These are phyloP conservation scores for Oscheius onirici DNA, from an alignment of 2,888 invertebrate species.

Conservation along the genomic window DNA sequence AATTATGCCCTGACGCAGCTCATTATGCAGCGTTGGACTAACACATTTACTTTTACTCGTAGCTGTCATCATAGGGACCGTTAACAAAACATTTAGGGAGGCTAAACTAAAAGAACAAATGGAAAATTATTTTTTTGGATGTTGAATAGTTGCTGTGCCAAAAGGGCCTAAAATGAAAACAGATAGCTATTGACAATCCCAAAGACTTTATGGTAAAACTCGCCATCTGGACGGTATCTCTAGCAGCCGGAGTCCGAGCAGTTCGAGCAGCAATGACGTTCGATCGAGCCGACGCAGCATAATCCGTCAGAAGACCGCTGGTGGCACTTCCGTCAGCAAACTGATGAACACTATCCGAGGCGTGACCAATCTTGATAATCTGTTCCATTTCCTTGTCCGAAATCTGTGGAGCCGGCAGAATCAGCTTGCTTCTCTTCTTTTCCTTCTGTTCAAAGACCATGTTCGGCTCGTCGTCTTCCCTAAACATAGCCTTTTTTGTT, in stretches of 20 bases:
- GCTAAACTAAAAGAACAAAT: background rate
- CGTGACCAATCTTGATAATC: conserved; percentile 79
- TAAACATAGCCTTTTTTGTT: too few relatives aligned
- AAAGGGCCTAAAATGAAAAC: too few relatives aligned
- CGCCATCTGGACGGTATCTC: conserved; percentile 66
- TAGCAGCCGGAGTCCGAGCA: conserved; percentile 76
- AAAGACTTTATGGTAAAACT: background rate
- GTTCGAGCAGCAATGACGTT: conserved; percentile 82
- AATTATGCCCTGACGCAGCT: conserved; percentile 33
- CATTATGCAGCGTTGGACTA: conserved; percentile 31
- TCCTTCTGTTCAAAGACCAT: conserved; percentile 69
- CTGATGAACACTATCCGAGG: conserved; percentile 78
- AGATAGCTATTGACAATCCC: too few relatives aligned
- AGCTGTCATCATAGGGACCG: background rate
- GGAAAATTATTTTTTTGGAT: background rate
- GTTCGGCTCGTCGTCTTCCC: conserved; percentile 82
- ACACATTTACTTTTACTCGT: conserved; percentile 4
- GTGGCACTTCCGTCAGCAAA: conserved; percentile 80
- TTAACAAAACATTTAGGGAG: background rate
- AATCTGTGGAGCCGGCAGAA: conserved; percentile 94
- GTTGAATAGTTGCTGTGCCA: background rate
- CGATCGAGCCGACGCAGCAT: conserved; percentile 81
- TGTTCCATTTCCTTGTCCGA: conserved; percentile 82
- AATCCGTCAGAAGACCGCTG: conserved; percentile 85
- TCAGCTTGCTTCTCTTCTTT: conserved; percentile 79